phyloP scores from a whole-genome alignment of 2,888 invertebrate species.

The Cephonodes hylas region DNA sequence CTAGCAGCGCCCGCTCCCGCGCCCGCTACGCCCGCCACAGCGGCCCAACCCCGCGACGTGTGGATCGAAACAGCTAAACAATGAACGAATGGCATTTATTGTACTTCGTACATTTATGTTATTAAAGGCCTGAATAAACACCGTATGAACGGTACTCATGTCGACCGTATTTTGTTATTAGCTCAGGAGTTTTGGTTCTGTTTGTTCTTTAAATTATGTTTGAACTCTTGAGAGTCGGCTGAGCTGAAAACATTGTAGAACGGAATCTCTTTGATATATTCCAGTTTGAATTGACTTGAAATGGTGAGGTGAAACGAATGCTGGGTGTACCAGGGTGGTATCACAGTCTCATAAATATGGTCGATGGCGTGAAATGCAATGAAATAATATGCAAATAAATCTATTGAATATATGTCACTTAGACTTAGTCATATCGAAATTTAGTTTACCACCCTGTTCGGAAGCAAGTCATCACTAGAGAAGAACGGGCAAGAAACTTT shows the following conservation, averaged over 20 bases:
- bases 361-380: no score
- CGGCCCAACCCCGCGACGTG: conserved; percentile 76
- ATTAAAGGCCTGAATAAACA: not conserved
- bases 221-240: not conserved
- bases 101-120: not conserved
- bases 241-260: not conserved
- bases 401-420: no score
- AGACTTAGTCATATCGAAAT: no score
- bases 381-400: no score
- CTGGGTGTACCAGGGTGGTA: no score
- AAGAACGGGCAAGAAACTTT: no score
- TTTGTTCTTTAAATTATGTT: not conserved
- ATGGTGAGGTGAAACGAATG: no score
- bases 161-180: not conserved
- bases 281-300: not conserved
- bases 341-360: no score
- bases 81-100: conserved; percentile 16
- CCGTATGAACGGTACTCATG: not conserved
- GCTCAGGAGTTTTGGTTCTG: not conserved
- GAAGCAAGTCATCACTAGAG: no score
- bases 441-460: no score
- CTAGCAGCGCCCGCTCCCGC: conserved; percentile 59
- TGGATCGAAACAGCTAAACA: conserved; percentile 81
- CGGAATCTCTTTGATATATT: not conserved
- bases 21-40: conserved; percentile 52